Evolutionary conservation across 1,140 invertebrate genomes (phyloP), one percentile per base, ranked within the genome.

Genomic region (Drosophila bipectinata): DNA sequence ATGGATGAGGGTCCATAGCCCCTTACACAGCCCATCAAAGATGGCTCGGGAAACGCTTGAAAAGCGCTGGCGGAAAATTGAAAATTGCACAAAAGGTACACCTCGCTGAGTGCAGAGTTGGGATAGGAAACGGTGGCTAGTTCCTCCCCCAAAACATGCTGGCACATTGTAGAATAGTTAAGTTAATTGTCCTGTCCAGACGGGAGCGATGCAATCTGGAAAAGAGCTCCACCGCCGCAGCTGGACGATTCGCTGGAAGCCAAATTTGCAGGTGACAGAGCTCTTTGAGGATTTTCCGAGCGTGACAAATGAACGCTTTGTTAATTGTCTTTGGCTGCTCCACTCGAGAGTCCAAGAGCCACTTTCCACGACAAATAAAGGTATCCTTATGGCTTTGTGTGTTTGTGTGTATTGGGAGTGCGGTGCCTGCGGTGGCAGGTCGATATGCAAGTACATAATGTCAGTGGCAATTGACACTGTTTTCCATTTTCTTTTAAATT

Each of bases 1-100:
- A 68, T 10, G 4, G 9, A 9, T 3, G 4, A 1, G 55, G 51
- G 56, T 53, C 39, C 45, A 54, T 18, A 18, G 28, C 8, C 8
- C 9, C 9, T 1, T 1, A 18, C 10, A 10, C 45, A 28, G 53
- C 30, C 51, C 51, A 34, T 53, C 30, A 18, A 52, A 32, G 34
- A 28, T 14, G 24, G 39, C 30, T 15, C 15, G 3, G 21, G 21
- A 32, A 45, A 34, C 60, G 53, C 53, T n/a, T 68, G 47, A 82
- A 85, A 85, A 85, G 82, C 66, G 78, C 81, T 82, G 81, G 82
- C 81, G 81, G 82, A 85, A 85, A 85, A 85, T 85, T 85, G 82
- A 85, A 87, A 85, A 81, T 68, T 47, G 69, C 51, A 53, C 55
- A 71, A 55, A 62, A 57, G 34, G 44, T 47, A 30, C n/a, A 44